Percentiles rank a stretch among this genome's conserved stretches.
phyloP scores from a whole-genome alignment of 1,140 invertebrate genomes.

The Whitmania pigra region DNA sequence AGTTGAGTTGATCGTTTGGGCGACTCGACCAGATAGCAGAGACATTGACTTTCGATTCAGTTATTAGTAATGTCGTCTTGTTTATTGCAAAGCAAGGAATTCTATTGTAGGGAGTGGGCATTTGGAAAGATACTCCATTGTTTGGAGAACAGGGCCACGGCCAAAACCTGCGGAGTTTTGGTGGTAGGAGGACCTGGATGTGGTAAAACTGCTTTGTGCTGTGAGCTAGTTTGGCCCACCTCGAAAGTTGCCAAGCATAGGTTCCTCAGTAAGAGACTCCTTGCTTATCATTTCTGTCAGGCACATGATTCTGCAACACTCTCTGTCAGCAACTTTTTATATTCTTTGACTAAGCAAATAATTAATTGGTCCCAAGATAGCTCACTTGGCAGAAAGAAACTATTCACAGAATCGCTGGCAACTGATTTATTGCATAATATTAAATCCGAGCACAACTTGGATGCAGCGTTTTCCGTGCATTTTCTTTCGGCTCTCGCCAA shows the following conservation, averaged over 20 bases:
- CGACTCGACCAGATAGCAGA: too few species aligned
- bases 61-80: constrained; percentile 20
- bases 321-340: constrained; percentile 67
- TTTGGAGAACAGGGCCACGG: constrained; percentile 51
- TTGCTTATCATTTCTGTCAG: constrained; percentile 41
- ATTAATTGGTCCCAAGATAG: constrained; percentile 46
- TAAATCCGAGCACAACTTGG: constrained; percentile 50
- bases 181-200: constrained; percentile 76
- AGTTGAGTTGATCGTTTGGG: too few species aligned
- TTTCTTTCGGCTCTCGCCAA: constrained; percentile 57
- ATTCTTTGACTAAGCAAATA: constrained; percentile 66
- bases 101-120: constrained; percentile 79
- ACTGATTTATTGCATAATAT: constrained; percentile 20
- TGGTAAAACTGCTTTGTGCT: constrained; percentile 63
- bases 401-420: constrained; percentile 29
- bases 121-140: constrained; percentile 84
- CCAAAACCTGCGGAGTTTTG: constrained; percentile 58
- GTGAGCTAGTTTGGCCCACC: constrained; percentile 67
- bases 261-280: constrained; percentile 31
- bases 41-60: too few species aligned
- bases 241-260: constrained; percentile 32
- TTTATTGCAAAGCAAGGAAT: constrained; percentile 35
- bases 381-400: constrained; percentile 44
- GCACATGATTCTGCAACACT: constrained; percentile 51
- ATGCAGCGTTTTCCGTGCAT: constrained; percentile 76